These are phyloP conservation scores for Tiliacea citrago DNA, from an alignment of 2,888 invertebrate genomes.

Conservation along the genomic window DNA sequence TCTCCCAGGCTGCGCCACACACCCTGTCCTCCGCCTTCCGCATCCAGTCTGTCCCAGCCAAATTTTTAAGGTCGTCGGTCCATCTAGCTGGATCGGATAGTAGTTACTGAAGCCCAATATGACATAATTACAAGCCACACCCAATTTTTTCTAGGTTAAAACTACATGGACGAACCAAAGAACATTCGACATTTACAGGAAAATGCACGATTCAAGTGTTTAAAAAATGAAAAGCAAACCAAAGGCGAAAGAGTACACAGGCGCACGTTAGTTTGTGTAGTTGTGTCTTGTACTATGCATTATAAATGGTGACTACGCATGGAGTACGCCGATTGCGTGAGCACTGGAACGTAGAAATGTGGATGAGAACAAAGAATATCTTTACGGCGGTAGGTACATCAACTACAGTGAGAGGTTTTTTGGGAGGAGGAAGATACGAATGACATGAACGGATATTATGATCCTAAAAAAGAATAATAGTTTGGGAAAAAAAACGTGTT, in stretches of 20 bases:
- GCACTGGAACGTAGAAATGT: constrained; percentile 54
- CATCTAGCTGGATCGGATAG: not conserved
- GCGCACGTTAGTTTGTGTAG: constrained; percentile 72
- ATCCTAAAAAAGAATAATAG: too few species aligned
- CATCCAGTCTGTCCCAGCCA: not conserved
- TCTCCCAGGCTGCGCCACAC: too few species aligned
- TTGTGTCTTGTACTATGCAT: constrained; percentile 74
- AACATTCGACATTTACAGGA: constrained; percentile 28
- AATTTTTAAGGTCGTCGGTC: not conserved
- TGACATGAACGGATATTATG: too few species aligned
- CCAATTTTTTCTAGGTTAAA: not conserved
- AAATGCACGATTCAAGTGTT: constrained; percentile 37
- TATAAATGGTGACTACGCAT: constrained; percentile 75
- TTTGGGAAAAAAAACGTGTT: too few species aligned
- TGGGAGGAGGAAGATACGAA: not conserved
- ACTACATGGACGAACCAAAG: constrained; percentile 1
- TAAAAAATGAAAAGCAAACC: constrained; percentile 69
- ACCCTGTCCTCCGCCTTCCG: too few species aligned
- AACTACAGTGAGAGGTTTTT: not conserved
- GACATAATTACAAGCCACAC: not conserved
- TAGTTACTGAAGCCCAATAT: not conserved
- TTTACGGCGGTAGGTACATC: not conserved
- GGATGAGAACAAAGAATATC: constrained; percentile 57
- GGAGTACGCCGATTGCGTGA: constrained; percentile 79
- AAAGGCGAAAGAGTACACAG: constrained; percentile 67